phyloP scores from a whole-genome alignment of 2,113 vertebrate species.

The Xiphorhynchus elegans region DNA sequence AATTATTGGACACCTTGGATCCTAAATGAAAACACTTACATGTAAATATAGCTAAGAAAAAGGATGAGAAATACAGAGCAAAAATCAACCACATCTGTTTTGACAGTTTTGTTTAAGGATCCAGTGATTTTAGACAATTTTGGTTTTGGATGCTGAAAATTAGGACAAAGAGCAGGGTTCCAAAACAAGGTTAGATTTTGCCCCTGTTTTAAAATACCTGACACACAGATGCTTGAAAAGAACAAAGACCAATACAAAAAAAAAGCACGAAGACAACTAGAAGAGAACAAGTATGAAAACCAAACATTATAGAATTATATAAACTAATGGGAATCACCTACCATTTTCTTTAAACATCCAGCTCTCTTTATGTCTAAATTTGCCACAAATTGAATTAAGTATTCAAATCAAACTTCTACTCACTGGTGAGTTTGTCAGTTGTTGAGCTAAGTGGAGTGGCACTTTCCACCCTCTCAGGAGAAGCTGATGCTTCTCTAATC shows the following conservation, averaged over 20 bases:
- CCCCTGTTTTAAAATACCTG: background rate
- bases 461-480: background rate
- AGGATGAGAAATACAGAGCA: background rate
- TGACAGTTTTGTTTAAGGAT: background rate
- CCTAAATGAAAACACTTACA: background rate
- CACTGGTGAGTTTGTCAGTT: background rate
- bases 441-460: background rate
- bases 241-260: background rate
- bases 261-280: background rate
- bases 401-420: background rate
- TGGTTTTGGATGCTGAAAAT: background rate
- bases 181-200: background rate
- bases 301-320: background rate
- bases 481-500: background rate
- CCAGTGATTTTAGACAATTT: background rate
- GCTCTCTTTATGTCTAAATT: background rate
- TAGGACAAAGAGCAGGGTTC: background rate
- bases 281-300: background rate
- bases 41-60: background rate
- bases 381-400: background rate
- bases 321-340: background rate
- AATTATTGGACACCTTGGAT: background rate
- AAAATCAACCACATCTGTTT: background rate
- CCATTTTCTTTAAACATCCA: background rate
- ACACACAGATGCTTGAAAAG: background rate